Evolutionary conservation across 2,797 vertebrate genomes (phyloP).

Genomic region (Caiman crocodilus): DNA sequence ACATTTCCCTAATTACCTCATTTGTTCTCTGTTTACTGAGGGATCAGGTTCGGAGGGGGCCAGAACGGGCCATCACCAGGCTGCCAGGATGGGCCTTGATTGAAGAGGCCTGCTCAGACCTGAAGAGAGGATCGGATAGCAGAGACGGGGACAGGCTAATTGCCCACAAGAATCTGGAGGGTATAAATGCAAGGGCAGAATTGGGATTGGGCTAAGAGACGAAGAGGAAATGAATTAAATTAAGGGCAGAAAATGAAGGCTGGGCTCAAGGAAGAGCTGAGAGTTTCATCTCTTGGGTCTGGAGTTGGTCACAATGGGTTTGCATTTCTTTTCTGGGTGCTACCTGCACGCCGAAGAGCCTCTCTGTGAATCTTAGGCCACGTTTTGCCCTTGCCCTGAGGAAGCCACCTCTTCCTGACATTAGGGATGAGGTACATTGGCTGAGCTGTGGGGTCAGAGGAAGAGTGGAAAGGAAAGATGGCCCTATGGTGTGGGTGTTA

Average conservation of each 20-base stretch:
- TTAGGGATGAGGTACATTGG: background rate
- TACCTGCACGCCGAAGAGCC: background rate
- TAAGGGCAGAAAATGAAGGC: background rate
- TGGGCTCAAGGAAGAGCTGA: background rate
- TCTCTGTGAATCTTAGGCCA: background rate
- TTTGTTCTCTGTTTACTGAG: slow-evolving; percentile 72
- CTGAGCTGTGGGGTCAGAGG: background rate
- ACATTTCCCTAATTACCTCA: slow-evolving; percentile 69
- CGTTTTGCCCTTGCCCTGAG: background rate
- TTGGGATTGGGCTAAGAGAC: background rate
- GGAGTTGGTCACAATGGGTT: too few species aligned
- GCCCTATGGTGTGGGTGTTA: background rate
- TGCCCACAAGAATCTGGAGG: slow-evolving; percentile 33
- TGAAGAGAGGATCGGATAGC: slow-evolving; percentile 47
- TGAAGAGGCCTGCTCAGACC: slow-evolving; percentile 19
- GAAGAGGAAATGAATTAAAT: background rate
- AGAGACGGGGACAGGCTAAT: slow-evolving; percentile 26
- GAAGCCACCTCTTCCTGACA: background rate
- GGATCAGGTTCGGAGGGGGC: slow-evolving; percentile 58
- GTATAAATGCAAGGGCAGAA: background rate
- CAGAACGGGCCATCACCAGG: slow-evolving; percentile 4
- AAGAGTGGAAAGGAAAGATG: background rate
- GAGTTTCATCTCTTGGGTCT: fast-evolving
- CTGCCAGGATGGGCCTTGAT: slow-evolving; percentile 56
- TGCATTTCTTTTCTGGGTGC: background rate